Evolutionary conservation across 2,888 invertebrate genomes (phyloP).

Genomic region (Oasisia sp.): DNA sequence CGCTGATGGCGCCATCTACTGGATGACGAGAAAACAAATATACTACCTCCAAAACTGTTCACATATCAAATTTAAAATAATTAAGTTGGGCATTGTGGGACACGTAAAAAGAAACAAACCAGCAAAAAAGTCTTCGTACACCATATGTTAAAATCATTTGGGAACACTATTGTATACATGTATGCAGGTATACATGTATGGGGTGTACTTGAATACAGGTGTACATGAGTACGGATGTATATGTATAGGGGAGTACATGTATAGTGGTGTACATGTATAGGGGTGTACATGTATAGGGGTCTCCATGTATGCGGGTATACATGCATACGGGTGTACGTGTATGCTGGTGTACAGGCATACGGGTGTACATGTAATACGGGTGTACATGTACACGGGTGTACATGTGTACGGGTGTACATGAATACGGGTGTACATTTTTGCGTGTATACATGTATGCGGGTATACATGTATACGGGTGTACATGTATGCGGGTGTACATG

Average conservation of each 20-base stretch:
- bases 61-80: too few relatives aligned
- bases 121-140: too few relatives aligned
- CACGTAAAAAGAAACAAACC: too few relatives aligned
- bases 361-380: background rate
- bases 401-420: background rate
- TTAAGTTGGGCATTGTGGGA: too few relatives aligned
- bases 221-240: too few relatives aligned
- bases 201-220: too few relatives aligned
- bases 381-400: background rate
- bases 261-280: background rate
- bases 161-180: too few relatives aligned
- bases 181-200: too few relatives aligned
- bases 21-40: too few relatives aligned
- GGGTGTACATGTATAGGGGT: background rate
- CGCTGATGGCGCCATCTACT: too few relatives aligned
- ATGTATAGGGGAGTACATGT: background rate
- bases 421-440: background rate
- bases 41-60: too few relatives aligned
- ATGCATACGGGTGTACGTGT: background rate
- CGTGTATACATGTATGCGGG: background rate
- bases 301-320: background rate
- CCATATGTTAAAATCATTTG: too few relatives aligned
- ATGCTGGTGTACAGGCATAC: background rate
- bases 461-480: background rate
- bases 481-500: background rate